These are phyloP conservation scores for Varecia variegata DNA, from an alignment of 2,797 vertebrate species.

Conservation along the genomic window DNA sequence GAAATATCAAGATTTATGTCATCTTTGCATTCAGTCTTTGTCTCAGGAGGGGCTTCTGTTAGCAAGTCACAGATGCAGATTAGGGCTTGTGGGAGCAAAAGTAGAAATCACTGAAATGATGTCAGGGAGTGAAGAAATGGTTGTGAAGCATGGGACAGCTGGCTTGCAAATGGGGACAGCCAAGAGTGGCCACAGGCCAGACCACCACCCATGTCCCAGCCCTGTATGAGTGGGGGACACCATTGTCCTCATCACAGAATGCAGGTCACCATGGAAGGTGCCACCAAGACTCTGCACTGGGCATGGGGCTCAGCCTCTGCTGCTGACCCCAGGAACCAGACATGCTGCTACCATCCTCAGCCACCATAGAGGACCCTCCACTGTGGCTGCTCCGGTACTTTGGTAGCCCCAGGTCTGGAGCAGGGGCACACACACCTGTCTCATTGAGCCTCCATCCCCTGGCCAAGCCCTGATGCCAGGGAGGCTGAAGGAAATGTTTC, in stretches of 20 bases:
- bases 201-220: accelerated
- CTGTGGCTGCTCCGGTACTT: accelerated
- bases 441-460: accelerated
- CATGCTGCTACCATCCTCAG: not conserved
- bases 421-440: accelerated
- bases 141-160: not conserved
- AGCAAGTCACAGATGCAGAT: not conserved
- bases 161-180: not conserved
- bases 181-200: not conserved
- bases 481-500: not conserved
- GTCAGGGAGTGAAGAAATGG: not conserved
- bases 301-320: not conserved
- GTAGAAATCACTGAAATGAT: not conserved
- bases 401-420: too few species aligned
- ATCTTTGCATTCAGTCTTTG: not conserved
- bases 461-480: accelerated
- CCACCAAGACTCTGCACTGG: not conserved
- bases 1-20: conserved; percentile 16
- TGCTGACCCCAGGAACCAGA: not conserved
- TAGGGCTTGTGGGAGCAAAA: not conserved
- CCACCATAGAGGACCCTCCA: accelerated
- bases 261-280: too few species aligned
- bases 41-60: not conserved
- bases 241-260: not conserved
- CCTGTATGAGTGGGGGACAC: not conserved